Evolutionary conservation across 2,888 invertebrate species (phyloP), one percentile per base, ranked within the genome.

Genomic region (Leucoma salicis): DNA sequence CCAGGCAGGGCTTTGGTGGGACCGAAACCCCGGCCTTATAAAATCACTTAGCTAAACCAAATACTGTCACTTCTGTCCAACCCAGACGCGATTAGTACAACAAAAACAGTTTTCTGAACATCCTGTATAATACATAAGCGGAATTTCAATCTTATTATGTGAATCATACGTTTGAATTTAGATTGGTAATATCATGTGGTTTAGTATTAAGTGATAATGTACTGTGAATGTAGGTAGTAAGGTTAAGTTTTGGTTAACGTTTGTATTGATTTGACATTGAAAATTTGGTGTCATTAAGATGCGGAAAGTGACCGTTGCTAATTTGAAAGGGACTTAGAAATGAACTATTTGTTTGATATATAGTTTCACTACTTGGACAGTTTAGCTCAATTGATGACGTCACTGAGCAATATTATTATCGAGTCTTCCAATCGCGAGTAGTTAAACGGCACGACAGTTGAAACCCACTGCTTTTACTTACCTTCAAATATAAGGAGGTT

Each of bases 251-350:
- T 43, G 48, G 32, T 40, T 34, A 37, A 38, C 33, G 44, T 39
- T 34, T 18, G 12, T 38, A 44, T 42, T 46, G 54, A 51, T 36
- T 46, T 52, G 46, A 61, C 54, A 54, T 67, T 54, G 66, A 69
- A 71, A 67, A 70, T 74, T 72, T 69, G 63, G 65, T 55, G 57
- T 69, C 63, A 74, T 78, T 74, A 75, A 67, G 68, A 72, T 70
- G 66, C 67, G 70, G 71, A 73, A 78, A 78, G 72, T 80, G 80
- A 78, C 81, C 80, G 74, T 70, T 67, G 66, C 70, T 78, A 82
- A 82, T 80, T 72, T 70, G 59, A 57, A 65, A 71, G 76, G 78
- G 77, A 72, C 62, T 57, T 46, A 39, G 66, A 61, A 56, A 64
- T 65, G 66, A 66, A 69, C 51, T 49, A 73, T 71, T n/a, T 57